phyloP scores from a whole-genome alignment of 2,888 invertebrate species.

The Drymonia ruficornis region DNA sequence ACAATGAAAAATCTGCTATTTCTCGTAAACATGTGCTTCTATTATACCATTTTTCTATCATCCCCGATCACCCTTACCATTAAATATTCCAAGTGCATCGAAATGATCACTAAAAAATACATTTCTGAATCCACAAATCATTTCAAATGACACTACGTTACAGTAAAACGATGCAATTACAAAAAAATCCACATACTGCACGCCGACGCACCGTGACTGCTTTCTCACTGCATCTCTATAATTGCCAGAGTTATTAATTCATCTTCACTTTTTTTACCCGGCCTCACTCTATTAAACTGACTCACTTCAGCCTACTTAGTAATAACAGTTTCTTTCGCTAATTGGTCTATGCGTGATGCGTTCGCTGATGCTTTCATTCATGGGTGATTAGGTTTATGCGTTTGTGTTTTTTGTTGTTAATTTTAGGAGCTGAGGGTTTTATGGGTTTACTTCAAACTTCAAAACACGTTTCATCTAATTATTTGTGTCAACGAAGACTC shows the following conservation, averaged over 20 bases:
- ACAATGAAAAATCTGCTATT: too few species aligned
- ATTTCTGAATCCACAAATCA: not conserved
- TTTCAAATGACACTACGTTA: constrained; percentile 5
- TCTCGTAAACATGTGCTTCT: too few species aligned
- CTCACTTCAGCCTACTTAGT: constrained; percentile 59
- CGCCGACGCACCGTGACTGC: constrained; percentile 71
- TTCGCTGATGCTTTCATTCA: constrained; percentile 15
- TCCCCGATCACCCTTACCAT: too few species aligned
- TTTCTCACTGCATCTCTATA: constrained; percentile 74
- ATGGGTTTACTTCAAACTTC: too few species aligned
- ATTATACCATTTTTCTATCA: too few species aligned
- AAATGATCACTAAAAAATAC: not conserved
- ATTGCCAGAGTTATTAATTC: constrained; percentile 68
- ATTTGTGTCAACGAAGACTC: too few species aligned
- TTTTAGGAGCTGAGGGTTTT: too few species aligned
- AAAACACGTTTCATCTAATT: too few species aligned
- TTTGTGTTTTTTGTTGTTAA: constrained; percentile 5
- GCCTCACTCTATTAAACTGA: constrained; percentile 77
- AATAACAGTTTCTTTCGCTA: constrained; percentile 60
- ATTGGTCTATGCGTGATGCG: constrained; percentile 48
- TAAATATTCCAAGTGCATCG: too few species aligned
- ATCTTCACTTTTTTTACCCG: constrained; percentile 74
- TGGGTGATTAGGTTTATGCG: constrained; percentile 7
- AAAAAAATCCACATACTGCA: constrained; percentile 58
- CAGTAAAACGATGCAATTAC: constrained; percentile 35